Evolutionary conservation across 2,888 invertebrate species (phyloP).

Genomic region (Sesia bembeciformis): DNA sequence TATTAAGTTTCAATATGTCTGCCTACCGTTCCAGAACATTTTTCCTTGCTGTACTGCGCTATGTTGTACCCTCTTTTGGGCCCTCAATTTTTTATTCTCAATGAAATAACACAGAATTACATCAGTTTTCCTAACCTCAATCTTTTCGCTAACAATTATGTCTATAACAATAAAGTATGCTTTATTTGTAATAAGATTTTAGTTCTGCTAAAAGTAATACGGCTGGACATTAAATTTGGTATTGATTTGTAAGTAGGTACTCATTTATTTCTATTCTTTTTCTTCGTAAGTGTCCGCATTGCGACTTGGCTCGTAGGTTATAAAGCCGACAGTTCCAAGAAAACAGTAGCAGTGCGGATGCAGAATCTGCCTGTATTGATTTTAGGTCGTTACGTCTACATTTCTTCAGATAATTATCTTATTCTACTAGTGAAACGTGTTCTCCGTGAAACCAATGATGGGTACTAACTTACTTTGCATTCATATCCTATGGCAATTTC

Average conservation of each 20-base stretch:
- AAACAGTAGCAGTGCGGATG: neutral
- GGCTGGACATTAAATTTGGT: no score
- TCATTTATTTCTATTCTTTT: neutral
- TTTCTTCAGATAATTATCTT: neutral
- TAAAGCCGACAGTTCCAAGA: constrained; percentile 7
- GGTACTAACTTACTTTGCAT: no score
- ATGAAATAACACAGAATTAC: neutral
- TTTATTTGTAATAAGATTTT: no score
- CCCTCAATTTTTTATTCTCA: neutral
- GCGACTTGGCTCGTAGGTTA: constrained; percentile 21
- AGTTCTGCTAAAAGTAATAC: no score
- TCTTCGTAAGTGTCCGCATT: constrained; percentile 22
- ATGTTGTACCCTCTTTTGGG: neutral
- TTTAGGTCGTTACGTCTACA: neutral
- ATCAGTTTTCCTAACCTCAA: no score
- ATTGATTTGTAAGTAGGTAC: no score
- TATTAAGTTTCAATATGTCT: constrained; percentile 67
- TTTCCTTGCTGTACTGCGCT: neutral
- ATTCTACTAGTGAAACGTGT: no score
- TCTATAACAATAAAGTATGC: no score
- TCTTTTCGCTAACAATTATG: no score
- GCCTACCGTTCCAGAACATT: constrained; percentile 55
- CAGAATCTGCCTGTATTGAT: neutral
- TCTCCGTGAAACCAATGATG: no score
- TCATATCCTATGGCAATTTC: no score